These are phyloP conservation scores for Peromyscus nudipes DNA, from an alignment of 2,797 vertebrate species.

Conservation along the genomic window DNA sequence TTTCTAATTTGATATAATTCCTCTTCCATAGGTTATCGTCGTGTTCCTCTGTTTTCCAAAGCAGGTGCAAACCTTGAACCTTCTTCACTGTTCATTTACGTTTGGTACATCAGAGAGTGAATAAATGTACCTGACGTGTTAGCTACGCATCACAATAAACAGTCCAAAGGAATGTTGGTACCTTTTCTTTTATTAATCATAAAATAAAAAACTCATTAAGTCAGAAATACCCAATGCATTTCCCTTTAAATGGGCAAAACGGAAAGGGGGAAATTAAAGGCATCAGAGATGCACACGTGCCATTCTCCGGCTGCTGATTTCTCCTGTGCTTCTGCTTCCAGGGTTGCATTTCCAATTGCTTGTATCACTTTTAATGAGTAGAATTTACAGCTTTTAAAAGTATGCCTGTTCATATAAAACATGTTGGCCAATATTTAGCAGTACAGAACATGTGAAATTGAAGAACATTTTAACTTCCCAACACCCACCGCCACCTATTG, in stretches of 20 bases:
- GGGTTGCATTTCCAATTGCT: neutral
- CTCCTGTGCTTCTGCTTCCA: neutral
- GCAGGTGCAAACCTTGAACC: constrained; percentile 89
- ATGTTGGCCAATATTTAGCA: constrained; percentile 72
- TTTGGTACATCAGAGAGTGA: constrained; percentile 88
- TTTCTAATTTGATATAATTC: constrained; percentile 52
- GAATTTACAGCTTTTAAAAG: constrained; percentile 59
- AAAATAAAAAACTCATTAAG: constrained; percentile 9
- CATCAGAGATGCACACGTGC: accelerated
- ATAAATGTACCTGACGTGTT: neutral
- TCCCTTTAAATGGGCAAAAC: neutral
- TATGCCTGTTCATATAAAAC: constrained; percentile 52
- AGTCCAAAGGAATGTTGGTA: constrained; percentile 21
- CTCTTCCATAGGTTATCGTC: constrained; percentile 91
- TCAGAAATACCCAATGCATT: neutral
- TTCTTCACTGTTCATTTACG: constrained; percentile 92
- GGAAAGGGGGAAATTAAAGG: neutral
- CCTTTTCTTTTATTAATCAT: neutral
- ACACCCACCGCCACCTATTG: neutral
- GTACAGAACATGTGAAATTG: constrained; percentile 51
- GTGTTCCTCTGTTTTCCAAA: constrained; percentile 90
- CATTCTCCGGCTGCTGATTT: neutral
- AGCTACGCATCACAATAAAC: constrained; percentile 82
- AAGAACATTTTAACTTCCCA: constrained; percentile 48
- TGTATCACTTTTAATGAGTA: constrained; percentile 59